Evolutionary conservation across 2,888 invertebrate genomes (phyloP).

Genomic region (Calephelis perditalis): DNA sequence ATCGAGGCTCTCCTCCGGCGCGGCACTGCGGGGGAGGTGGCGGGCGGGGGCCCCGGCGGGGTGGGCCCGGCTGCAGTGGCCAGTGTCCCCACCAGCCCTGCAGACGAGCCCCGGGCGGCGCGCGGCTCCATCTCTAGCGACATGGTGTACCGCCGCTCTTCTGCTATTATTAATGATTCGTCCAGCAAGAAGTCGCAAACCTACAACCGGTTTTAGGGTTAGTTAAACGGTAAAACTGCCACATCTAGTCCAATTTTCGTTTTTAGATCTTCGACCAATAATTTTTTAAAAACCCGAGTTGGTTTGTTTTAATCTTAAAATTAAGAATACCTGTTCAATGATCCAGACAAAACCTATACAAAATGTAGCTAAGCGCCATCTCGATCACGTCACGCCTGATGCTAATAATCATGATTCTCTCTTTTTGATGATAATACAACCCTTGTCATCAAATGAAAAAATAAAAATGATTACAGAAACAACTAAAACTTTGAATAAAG

Average conservation of each 20-base stretch:
- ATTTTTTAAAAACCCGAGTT: not conserved
- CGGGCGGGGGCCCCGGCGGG: not conserved
- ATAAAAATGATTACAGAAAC: too few species aligned
- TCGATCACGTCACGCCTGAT: too few species aligned
- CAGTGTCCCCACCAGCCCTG: not conserved
- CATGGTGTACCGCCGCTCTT: not conserved
- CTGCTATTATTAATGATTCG: slow-evolving; percentile 4
- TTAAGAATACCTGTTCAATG: not conserved
- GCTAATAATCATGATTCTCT: too few species aligned
- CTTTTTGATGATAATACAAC: too few species aligned
- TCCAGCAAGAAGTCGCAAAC: slow-evolving; percentile 4
- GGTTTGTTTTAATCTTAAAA: not conserved
- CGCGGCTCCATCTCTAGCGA: not conserved
- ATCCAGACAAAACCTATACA: too few species aligned
- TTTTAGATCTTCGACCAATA: not conserved
- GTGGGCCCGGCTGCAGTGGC: too few species aligned
- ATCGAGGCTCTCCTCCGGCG: slow-evolving; percentile 54
- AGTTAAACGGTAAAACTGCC: not conserved
- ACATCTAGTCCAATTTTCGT: too few species aligned
- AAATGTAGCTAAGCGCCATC: too few species aligned
- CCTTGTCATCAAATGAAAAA: too few species aligned
- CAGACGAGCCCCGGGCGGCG: not conserved
- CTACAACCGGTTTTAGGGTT: not conserved
- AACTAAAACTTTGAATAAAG: too few species aligned
- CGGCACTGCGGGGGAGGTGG: not conserved